These are phyloP conservation scores for Lamellibrachia satsuma DNA, from an alignment of 2,888 invertebrate genomes.

Conservation along the genomic window DNA sequence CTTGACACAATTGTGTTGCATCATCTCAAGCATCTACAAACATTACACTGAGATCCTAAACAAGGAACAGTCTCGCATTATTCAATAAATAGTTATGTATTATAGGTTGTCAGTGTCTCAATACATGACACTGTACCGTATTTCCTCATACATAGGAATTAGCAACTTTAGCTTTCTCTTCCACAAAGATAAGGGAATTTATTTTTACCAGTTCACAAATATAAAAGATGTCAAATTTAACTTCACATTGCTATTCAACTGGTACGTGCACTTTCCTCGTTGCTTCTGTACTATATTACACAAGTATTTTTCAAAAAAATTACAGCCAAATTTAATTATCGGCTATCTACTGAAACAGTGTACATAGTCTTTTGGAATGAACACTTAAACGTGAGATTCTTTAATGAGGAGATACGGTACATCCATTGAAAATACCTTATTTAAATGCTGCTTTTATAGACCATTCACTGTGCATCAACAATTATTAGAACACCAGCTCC, in stretches of 20 bases:
- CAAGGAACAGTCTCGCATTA: background rate
- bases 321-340: background rate
- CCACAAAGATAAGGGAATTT: background rate
- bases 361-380: background rate
- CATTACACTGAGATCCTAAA: slow-evolving; percentile 1
- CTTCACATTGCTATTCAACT: too few species aligned
- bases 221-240: too few species aligned
- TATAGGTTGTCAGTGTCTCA: background rate
- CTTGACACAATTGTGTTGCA: background rate
- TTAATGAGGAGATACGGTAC: background rate
- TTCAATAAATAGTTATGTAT: slow-evolving; percentile 1
- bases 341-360: background rate
- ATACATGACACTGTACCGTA: background rate
- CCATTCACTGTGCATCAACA: background rate
- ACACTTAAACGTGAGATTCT: background rate
- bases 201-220: background rate
- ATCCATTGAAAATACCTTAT: background rate
- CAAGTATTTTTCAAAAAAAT: background rate
- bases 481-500: background rate
- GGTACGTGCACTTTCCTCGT: too few species aligned
- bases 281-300: background rate
- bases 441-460: background rate
- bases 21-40: background rate
- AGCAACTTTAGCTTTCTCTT: background rate
- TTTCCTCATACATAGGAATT: background rate